phyloP scores from a whole-genome alignment of 2,797 vertebrate genomes.

The Rhincodon typus region DNA sequence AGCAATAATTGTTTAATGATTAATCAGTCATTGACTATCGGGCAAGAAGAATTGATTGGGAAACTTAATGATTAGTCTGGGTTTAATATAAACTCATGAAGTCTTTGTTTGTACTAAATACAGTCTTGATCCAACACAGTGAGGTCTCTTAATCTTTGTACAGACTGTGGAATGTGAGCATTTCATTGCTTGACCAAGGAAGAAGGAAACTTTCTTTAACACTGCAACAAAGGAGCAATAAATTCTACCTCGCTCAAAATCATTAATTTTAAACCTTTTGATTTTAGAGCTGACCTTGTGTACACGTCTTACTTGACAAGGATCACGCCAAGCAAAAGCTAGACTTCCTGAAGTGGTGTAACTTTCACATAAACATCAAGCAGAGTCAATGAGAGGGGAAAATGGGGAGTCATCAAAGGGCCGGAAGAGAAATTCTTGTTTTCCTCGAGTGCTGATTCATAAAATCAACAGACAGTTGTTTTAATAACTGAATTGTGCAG shows the following conservation, averaged over 20 bases:
- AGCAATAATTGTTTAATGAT: not conserved
- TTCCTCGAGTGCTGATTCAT: constrained; percentile 40
- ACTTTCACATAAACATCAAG: constrained; percentile 32
- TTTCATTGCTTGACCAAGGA: not conserved
- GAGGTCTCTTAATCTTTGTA: not conserved
- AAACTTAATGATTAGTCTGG: not conserved
- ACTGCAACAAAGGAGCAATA: constrained; percentile 58
- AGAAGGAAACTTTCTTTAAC: not conserved
- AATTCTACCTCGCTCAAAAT: constrained; percentile 67
- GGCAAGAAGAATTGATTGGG: not conserved
- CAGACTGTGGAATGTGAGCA: not conserved
- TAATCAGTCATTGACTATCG: constrained; percentile 22
- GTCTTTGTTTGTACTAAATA: not conserved
- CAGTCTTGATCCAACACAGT: not conserved
- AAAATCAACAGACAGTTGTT: constrained; percentile 40
- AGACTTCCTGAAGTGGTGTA: constrained; percentile 33
- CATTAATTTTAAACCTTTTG: constrained; percentile 66
- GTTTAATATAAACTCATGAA: not conserved
- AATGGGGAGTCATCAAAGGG: not conserved
- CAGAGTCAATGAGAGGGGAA: not conserved
- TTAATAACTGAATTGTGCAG: constrained; percentile 37
- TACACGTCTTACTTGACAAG: constrained; percentile 49
- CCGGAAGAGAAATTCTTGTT: constrained; percentile 40
- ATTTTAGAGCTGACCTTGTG: constrained; percentile 59
- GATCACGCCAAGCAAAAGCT: constrained; percentile 49